Evolutionary conservation across 2,888 invertebrate genomes (phyloP), one percentile per base, ranked within the genome.

Genomic region (Ptilodon capucinus): DNA sequence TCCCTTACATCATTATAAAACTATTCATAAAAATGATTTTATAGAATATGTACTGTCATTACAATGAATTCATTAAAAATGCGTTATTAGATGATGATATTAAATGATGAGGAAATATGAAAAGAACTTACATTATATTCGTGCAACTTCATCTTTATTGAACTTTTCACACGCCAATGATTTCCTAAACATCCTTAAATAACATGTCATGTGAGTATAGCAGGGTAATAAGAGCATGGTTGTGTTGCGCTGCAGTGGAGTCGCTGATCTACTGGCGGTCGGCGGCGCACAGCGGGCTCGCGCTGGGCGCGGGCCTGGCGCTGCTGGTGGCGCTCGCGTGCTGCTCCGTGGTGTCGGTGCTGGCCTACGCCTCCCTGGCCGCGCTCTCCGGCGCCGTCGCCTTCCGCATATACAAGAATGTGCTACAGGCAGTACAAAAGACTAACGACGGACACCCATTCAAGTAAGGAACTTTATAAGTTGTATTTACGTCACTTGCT

Each of bases 241-340:
- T 28, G 44, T 52, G 40, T 46, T 51, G 46, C 94, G 38, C 35
- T 94, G 7, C 93, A 97, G 97, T 97, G 94, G 96, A 97, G 91
- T 97, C 97, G 79, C 93, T 99, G 87, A 96, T 99, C 86, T 99
- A 99, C 93, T 99, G 99, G 99, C 95, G 98, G 67, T 96, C 97
- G 92, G 96, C 97, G 69, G 97, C 96, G 92, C 97, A 96, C 91
- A 97, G 98, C 62, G 99, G 97, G 67, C 94, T 95, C 74, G 98
- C 98, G 62, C 97, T 99, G 85, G 98, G 97, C 80, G 95, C 95
- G 68, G 95, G 97, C 68, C 93, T 99, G 79, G 93, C 95, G 76
- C 94, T 97, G 77, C 95, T 99, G 75, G 93, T 99, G 87, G 97
- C 98, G 75, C 94, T 99, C 88, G 96, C 98, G 79, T 96, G 96